Base-by-base conservation (phyloP, 2,113 vertebrate genomes). In the Hassar affinis region DNA sequence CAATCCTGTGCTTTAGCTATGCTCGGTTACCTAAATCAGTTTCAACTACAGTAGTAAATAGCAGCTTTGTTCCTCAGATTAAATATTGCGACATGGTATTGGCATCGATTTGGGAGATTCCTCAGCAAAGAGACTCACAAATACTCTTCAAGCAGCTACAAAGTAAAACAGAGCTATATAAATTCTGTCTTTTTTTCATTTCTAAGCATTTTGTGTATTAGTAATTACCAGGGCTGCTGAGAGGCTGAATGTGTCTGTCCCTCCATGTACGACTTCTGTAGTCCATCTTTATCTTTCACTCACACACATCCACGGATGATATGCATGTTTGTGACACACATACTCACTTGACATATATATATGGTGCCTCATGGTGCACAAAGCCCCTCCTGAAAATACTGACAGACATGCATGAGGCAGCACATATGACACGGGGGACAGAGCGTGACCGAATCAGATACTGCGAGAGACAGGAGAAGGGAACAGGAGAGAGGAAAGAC, bases 261-360 rank as follows among this genome's bases (percentile, higher is more conserved):
- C 18, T 86, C 52, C 51, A 27, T 80, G 79, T 79, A 35, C 22
- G 22, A 57, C 75, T 84, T 80, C 59, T 86, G 47, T 86, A 77
- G 69, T 82, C 85, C 87, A 88, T 88, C 51, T 80, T 84, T 81
- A 71, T 62, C 45, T 59, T 22, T 25, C 66, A 71, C 47, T 20
- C 47, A 75, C 47, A 75, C 47, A 10, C 15, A 47, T 18, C 42
- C 33, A 15, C 68, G 9, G 12, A 49, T 15, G 11, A 72, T 72
- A 74, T 74, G 42, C 20, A 10, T 11, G 20, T 57, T 49, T 61
- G 61, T 64, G 71, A 77, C 20, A 54, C 78, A 59, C 12, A 17
- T 30, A 42, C 76, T n/a, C 68, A 5, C 57, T 38, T 57, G 27
- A n/a, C 5, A 30, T 49, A 42, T 76, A 83, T 15, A 35, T 69